Conservation (phyloP, 2,113 vertebrate genomes). For the Chionomys nivalis region DNA sequence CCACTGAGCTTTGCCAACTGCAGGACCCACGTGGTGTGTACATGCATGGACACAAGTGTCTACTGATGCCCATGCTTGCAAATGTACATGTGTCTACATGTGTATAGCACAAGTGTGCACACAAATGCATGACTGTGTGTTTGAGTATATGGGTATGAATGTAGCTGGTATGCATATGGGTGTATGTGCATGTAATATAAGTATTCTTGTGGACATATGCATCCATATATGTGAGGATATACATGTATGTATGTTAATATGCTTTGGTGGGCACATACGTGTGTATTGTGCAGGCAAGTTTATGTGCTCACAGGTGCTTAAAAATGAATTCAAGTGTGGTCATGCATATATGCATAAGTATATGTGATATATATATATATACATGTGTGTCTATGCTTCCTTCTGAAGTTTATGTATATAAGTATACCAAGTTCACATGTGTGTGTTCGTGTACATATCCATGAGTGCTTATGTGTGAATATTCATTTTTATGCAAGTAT, state of each 20-base stretch:
- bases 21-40: not conserved
- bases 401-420: not conserved
- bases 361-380: no score
- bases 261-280: not conserved
- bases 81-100: not conserved
- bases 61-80: no score
- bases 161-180: not conserved
- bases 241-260: not conserved
- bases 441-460: no score
- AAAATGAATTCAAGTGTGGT: not conserved
- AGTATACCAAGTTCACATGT: not conserved
- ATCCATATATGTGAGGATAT: not conserved
- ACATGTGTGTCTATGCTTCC: not conserved
- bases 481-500: no score
- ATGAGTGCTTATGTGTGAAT: not conserved
- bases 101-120: not conserved
- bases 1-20: not conserved
- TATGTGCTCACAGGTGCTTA: not conserved
- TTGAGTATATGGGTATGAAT: not conserved
- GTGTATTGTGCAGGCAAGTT: no score
- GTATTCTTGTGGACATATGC: not conserved
- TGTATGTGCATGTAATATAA: not conserved
- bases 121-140: not conserved
- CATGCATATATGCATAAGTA: not conserved
- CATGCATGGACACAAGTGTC: not conserved